These are phyloP conservation scores for Rhingia rostrata DNA, from an alignment of 2,888 invertebrate genomes.

Conservation along the genomic window DNA sequence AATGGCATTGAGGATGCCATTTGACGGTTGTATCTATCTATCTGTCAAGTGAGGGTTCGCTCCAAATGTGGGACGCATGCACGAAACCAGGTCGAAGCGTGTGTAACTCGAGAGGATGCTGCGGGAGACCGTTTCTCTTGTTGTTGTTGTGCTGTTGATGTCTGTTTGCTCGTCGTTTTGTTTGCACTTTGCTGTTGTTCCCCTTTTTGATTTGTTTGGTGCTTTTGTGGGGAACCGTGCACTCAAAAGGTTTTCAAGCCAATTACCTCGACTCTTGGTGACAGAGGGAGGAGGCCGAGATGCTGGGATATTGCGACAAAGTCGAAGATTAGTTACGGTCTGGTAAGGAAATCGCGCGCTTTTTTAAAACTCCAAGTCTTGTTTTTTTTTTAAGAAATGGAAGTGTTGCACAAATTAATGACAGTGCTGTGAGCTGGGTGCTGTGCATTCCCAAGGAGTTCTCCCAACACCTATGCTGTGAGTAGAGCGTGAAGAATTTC, in stretches of 20 bases:
- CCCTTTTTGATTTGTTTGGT: conserved; percentile 18
- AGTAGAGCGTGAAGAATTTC: conserved; percentile 34
- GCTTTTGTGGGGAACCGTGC: conserved; percentile 5
- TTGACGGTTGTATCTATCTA: conserved; percentile 65
- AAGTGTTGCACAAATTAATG: conserved; percentile 70
- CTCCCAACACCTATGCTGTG: background rate
- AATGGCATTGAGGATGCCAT: conserved; percentile 74
- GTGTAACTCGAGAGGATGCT: conserved; percentile 69
- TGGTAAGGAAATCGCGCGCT: conserved; percentile 63
- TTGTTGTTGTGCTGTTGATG: conserved; percentile 12
- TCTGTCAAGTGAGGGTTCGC: conserved; percentile 42
- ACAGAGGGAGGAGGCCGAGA: conserved; percentile 33
- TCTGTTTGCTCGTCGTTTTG: conserved; percentile 37
- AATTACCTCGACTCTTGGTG: conserved; percentile 56
- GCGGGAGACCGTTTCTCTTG: conserved; percentile 41
- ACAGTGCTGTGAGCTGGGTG: conserved; percentile 14
- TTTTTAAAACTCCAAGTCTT: too few species aligned
- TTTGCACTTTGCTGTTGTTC: conserved; percentile 29
- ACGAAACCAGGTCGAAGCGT: conserved; percentile 70
- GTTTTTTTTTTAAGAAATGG: conserved; percentile 49
- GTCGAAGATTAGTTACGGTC: conserved; percentile 72
- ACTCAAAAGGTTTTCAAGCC: conserved; percentile 60
- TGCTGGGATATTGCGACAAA: conserved; percentile 69
- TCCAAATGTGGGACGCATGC: conserved; percentile 69
- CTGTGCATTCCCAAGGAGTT: conserved; percentile 45